Evolutionary conservation across 1,140 invertebrate species (phyloP).

Genomic region (Oncopodura yosiiana): DNA sequence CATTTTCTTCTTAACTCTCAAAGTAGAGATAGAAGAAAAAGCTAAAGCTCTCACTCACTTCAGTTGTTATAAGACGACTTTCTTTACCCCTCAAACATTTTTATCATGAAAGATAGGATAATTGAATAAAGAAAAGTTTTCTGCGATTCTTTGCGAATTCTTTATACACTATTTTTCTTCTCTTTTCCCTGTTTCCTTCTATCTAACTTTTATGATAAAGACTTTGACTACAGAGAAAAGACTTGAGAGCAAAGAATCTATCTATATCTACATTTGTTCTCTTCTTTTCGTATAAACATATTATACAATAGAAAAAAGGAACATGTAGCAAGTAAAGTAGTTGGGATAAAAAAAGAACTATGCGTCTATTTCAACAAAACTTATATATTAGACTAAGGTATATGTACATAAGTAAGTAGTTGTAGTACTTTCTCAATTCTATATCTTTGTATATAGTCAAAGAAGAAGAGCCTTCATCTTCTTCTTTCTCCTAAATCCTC

Average conservation of each 20-base stretch:
- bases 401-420: no score
- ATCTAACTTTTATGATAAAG: slow-evolving; percentile 31
- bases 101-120: slow-evolving; percentile 35
- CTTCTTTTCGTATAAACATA: not conserved
- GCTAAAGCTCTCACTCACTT: not conserved
- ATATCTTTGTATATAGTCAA: no score
- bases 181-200: slow-evolving; percentile 18
- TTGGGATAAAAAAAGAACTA: not conserved
- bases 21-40: slow-evolving; percentile 8
- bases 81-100: slow-evolving; percentile 29
- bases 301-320: not conserved
- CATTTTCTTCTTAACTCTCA: no score
- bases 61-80: not conserved
- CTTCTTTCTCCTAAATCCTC: no score
- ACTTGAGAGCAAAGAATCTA: no score
- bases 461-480: no score
- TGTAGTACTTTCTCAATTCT: no score
- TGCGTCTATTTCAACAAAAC: not conserved
- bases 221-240: no score
- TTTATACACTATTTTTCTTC: no score
- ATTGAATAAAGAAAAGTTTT: slow-evolving; percentile 35
- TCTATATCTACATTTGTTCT: not conserved
- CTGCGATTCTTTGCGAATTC: slow-evolving; percentile 32
- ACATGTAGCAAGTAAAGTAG: not conserved
- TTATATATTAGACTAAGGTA: not conserved